Base-by-base conservation (phyloP, 2,113 vertebrate genomes). In the Castor canadensis region DNA sequence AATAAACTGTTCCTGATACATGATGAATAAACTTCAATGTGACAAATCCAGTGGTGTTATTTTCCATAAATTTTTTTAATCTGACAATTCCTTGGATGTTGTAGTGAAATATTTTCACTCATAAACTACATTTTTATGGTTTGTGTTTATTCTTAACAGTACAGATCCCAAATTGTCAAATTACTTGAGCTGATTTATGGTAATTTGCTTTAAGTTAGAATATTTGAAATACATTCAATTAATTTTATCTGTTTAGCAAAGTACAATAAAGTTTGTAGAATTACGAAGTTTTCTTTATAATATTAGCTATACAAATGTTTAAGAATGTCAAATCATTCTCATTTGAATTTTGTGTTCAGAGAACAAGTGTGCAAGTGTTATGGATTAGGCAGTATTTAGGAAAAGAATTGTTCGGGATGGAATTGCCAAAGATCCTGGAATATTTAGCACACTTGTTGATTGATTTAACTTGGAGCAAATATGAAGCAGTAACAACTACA, bases 161-260 rank as follows among this genome's bases (percentile, higher is more conserved):
- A 89, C 91, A 97, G 96, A 94, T 96, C 79, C 66, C 93, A 81
- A 97, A 94, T 97, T 98, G 97, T 98, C 94, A 96, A 97, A 97
- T 98, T 96, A 85, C 85, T 97, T 96, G 92, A 92, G 87, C 94
- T 98, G 98, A 98, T 98, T 98, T 98, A 96, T 96, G 97, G 93
- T 97, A 97, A 98, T 98, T 97, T 97, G 95, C 95, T 98, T 95
- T 96, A 98, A 97, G 96, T 97, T 97, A 97, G 91, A 98, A 96
- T 86, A 88, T 97, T 89, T 96, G 67, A 97, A 98, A 97, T 93
- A 66, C 26, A 4, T 98, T 98, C 91, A 92, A 86, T 97, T 97
- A 95, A 94, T 91, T 91, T 95, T 92, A 80, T 95, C 76, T 94
- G 62, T 93, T 92, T 89, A 87, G 85, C 20, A 28, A 96, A 62